Evolutionary conservation across 2,888 invertebrate genomes (phyloP).

Genomic region (Gastrophysa polygoni): DNA sequence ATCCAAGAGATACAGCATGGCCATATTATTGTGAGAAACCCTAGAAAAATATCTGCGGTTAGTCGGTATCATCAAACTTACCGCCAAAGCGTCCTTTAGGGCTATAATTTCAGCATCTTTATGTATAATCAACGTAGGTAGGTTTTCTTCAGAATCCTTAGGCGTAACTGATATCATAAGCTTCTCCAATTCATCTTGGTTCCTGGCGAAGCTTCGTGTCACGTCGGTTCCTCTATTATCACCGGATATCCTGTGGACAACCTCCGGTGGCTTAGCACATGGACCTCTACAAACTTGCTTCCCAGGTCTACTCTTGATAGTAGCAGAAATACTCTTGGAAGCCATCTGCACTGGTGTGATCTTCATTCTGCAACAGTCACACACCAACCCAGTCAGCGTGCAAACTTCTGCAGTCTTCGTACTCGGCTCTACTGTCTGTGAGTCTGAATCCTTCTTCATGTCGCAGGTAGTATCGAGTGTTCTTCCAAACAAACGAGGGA

Average conservation of each 20-base stretch:
- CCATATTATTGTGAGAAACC: too few relatives aligned
- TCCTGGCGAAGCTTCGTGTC: constrained; percentile 1
- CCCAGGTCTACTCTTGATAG: background rate
- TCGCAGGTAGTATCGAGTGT: background rate
- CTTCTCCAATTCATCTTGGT: constrained; percentile 7
- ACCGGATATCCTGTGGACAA: background rate
- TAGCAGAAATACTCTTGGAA: background rate
- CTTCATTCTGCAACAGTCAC: background rate
- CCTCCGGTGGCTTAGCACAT: background rate
- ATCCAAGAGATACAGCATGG: too few relatives aligned
- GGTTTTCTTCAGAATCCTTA: constrained; percentile 10
- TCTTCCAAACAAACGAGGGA: background rate
- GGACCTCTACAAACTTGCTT: background rate
- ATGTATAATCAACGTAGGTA: constrained; percentile 22
- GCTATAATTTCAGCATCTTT: constrained; percentile 30
- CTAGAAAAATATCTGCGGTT: too few relatives aligned
- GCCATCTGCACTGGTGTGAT: background rate
- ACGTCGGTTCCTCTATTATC: background rate
- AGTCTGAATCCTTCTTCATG: background rate
- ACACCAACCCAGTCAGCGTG: background rate
- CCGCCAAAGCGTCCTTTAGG: constrained; percentile 24
- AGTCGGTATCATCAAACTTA: constrained; percentile 20
- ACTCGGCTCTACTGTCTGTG: background rate
- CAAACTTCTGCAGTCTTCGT: background rate
- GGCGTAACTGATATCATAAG: background rate